A percentile compares a stretch with the other conserved stretches of the same genome.
Evolutionary conservation across 2,797 vertebrate genomes (phyloP).

Genomic region (Pagetopsis macropterus): DNA sequence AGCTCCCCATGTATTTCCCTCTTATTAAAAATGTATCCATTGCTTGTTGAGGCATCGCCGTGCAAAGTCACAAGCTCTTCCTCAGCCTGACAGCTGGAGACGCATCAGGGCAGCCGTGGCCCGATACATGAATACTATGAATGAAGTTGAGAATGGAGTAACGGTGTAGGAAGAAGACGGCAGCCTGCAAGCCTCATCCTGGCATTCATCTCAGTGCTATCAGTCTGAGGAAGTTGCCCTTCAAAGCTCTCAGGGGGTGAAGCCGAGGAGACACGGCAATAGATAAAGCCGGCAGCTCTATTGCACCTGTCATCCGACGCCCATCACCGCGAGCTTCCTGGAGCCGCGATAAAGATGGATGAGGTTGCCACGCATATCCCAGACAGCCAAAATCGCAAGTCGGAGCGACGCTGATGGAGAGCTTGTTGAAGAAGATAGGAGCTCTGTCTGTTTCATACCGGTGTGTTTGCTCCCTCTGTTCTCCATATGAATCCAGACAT

Average conservation of each 20-base stretch:
- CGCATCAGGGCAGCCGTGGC: slow-evolving; percentile 1
- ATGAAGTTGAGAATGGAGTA: slow-evolving; percentile 35
- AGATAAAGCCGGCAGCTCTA: slow-evolving; percentile 64
- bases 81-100: slow-evolving; percentile 14
- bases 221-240: slow-evolving; percentile 51
- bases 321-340: slow-evolving; percentile 52
- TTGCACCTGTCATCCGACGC: slow-evolving; percentile 53
- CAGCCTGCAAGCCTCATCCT: slow-evolving; percentile 13
- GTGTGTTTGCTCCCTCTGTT: slow-evolving; percentile 21
- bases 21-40: slow-evolving; percentile 23
- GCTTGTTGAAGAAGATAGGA: slow-evolving; percentile 36
- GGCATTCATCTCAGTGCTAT: slow-evolving; percentile 46
- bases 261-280: slow-evolving; percentile 40
- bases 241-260: slow-evolving; percentile 60
- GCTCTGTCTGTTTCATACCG: slow-evolving; percentile 27
- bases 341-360: slow-evolving; percentile 65
- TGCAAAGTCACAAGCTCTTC: slow-evolving; percentile 24
- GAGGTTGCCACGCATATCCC: slow-evolving; percentile 53
- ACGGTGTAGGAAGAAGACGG: not conserved
- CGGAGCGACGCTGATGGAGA: slow-evolving; percentile 51
- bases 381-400: slow-evolving; percentile 35
- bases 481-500: slow-evolving; percentile 14
- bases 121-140: slow-evolving; percentile 33
- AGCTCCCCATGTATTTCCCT: slow-evolving; percentile 1
- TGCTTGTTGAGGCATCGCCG: slow-evolving; percentile 18